These are phyloP conservation scores for Formicarius rufipectus DNA, from an alignment of 2,113 vertebrate genomes.

Conservation along the genomic window DNA sequence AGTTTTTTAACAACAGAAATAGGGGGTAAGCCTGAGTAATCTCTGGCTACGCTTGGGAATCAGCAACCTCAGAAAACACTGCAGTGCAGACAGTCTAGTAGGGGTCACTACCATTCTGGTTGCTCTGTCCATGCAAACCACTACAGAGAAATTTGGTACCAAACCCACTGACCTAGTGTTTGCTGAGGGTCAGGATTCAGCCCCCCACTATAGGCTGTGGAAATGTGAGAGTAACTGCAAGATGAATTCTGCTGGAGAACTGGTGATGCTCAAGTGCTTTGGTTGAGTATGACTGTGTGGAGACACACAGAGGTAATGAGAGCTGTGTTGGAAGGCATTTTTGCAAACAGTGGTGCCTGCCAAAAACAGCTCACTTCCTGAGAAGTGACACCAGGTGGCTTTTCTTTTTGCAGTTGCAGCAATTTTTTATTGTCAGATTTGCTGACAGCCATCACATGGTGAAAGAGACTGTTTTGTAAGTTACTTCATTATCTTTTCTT, in stretches of 20 bases:
- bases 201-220: neutral
- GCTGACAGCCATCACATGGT: neutral
- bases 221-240: neutral
- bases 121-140: neutral
- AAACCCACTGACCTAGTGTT: neutral
- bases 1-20: neutral
- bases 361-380: neutral
- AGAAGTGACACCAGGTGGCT: neutral
- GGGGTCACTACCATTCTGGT: neutral
- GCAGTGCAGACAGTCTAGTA: neutral
- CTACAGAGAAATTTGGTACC: neutral
- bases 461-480: neutral
- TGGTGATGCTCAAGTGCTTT: neutral
- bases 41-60: neutral
- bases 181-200: neutral
- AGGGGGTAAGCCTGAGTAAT: neutral
- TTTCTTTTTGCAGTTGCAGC: slow-evolving; percentile 20
- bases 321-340: slow-evolving; percentile 10
- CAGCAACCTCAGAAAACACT: neutral
- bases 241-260: neutral
- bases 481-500: neutral
- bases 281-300: neutral
- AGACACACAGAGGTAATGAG: slow-evolving; percentile 7
- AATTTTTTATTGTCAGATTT: slow-evolving; percentile 19
- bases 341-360: slow-evolving; percentile 8